A percentile compares a stretch with the other conserved stretches of the same genome.
phyloP scores from a whole-genome alignment of 2,888 invertebrate species.

The Cephus nigrinus region DNA sequence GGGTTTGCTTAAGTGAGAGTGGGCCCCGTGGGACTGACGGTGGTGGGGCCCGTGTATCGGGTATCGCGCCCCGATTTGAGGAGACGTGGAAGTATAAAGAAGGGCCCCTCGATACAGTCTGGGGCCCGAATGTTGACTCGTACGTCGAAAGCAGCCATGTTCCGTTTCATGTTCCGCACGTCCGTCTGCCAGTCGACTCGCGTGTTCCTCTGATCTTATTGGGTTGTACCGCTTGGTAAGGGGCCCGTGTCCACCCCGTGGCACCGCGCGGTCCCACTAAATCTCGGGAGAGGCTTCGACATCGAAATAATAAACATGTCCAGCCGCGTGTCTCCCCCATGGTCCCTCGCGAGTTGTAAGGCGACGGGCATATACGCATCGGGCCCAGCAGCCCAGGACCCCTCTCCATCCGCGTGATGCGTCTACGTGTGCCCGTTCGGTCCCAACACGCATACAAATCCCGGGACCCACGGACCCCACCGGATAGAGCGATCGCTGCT shows the following conservation, averaged over 20 bases:
- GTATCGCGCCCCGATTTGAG: no score
- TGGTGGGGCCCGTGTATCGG: no score
- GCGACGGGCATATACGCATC: constrained; percentile 2
- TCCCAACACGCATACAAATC: not conserved
- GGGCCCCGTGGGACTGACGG: no score
- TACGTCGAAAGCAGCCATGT: no score
- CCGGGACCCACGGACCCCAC: constrained; percentile 1
- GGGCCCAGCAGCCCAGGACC: not conserved
- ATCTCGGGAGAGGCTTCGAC: constrained; percentile 40
- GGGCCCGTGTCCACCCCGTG: constrained; percentile 26
- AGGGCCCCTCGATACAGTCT: no score
- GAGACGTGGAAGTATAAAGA: no score
- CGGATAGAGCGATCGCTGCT: constrained; percentile 5
- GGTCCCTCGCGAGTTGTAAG: constrained; percentile 19
- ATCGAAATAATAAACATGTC: constrained; percentile 47
- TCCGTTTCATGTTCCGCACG: not conserved
- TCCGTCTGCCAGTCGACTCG: constrained; percentile 18
- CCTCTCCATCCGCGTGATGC: not conserved
- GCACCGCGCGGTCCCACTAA: constrained; percentile 29
- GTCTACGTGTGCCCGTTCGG: not conserved
- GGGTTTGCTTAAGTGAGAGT: no score
- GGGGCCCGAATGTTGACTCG: no score
- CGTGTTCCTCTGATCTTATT: no score
- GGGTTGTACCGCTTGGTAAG: constrained; percentile 1
- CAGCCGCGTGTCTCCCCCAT: constrained; percentile 35